Evolutionary conservation across 2,113 vertebrate species (phyloP).

Genomic region (Hippotragus niger): DNA sequence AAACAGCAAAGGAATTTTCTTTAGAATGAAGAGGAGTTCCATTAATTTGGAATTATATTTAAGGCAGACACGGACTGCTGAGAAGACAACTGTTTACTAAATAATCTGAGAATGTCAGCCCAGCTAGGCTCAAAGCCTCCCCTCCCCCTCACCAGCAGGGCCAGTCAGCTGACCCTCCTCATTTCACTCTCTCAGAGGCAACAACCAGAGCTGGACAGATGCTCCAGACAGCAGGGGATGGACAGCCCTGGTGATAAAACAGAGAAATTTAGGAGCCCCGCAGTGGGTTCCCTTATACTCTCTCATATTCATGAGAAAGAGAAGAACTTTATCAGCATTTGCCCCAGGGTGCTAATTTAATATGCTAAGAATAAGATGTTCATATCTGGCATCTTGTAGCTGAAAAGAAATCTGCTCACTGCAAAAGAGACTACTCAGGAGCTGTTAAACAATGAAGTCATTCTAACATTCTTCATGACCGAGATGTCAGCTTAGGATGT

Average conservation of each 20-base stretch:
- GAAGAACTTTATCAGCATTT: conserved; percentile 16
- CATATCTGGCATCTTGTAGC: neutral
- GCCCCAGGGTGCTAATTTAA: conserved; percentile 39
- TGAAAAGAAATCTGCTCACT: neutral
- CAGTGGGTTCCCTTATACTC: neutral
- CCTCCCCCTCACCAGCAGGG: neutral
- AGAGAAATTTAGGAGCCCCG: neutral
- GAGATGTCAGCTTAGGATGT: neutral
- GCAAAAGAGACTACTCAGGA: neutral
- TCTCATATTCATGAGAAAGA: conserved; percentile 16
- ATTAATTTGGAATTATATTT: neutral
- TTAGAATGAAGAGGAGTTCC: neutral
- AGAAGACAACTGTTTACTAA: neutral
- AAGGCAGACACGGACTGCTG: neutral
- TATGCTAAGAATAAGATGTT: conserved; percentile 20
- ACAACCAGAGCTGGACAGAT: conserved; percentile 3
- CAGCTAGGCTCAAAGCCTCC: neutral
- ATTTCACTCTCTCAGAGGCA: neutral
- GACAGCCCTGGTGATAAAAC: neutral
- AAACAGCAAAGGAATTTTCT: neutral
- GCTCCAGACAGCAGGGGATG: neutral
- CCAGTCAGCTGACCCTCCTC: neutral
- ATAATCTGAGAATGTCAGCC: neutral
- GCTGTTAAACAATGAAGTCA: neutral
- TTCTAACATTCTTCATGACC: neutral